These are phyloP conservation scores for Cataglyphis hispanica DNA, from an alignment of 1,140 invertebrate genomes.

Conservation along the genomic window DNA sequence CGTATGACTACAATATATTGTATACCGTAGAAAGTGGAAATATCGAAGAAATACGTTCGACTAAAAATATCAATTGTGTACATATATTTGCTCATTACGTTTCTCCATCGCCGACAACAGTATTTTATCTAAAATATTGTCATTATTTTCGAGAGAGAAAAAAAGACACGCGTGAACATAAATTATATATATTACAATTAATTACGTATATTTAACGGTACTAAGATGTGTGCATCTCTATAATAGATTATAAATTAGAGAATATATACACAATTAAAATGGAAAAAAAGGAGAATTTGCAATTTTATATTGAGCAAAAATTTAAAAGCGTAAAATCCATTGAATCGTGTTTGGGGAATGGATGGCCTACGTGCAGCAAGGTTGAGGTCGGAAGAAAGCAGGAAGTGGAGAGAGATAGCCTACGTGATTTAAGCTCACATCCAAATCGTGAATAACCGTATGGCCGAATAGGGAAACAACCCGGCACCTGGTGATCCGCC, in stretches of 20 bases:
- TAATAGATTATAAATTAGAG: conserved; percentile 4
- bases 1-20: conserved; percentile 11
- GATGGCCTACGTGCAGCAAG: neutral
- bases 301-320: neutral
- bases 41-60: neutral
- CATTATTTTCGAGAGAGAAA: neutral
- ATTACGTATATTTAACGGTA: neutral
- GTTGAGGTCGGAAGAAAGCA: conserved; percentile 46
- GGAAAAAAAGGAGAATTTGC: neutral
- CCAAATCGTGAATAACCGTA: conserved; percentile 56
- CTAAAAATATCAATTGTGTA: conserved; percentile 4
- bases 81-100: conserved; percentile 35
- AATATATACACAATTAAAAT: neutral
- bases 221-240: neutral
- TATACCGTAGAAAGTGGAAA: neutral
- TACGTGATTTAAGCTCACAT: conserved; percentile 52
- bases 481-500: conserved; percentile 16
- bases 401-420: conserved; percentile 7
- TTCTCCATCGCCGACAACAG: neutral
- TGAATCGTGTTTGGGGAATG: neutral
- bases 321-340: conserved; percentile 29
- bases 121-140: conserved; percentile 21
- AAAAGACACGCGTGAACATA: neutral
- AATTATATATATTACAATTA: neutral
- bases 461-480: conserved; percentile 37